These are phyloP conservation scores for Takifugu flavidus DNA, from an alignment of 2,113 vertebrate species.

Conservation along the genomic window DNA sequence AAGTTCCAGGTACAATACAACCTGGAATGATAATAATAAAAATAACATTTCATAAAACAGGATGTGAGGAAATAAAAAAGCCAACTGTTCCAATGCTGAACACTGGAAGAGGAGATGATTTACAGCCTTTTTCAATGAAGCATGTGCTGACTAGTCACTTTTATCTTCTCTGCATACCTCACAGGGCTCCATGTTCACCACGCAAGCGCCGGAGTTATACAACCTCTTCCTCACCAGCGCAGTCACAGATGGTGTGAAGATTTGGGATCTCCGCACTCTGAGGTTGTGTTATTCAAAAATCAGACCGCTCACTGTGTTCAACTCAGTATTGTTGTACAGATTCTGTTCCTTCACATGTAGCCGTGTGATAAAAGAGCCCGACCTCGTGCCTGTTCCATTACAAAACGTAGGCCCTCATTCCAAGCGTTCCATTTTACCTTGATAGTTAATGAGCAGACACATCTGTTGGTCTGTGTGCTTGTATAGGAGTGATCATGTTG, in stretches of 20 bases:
- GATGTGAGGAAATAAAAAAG: slow-evolving; percentile 1
- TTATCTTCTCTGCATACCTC: slow-evolving; percentile 31
- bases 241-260: slow-evolving; percentile 80
- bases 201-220: slow-evolving; percentile 76
- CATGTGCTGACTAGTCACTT: slow-evolving; percentile 28
- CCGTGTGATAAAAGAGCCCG: too few species aligned
- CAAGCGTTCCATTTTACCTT: too few species aligned
- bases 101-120: slow-evolving; percentile 25
- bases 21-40: slow-evolving; percentile 14
- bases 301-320: neutral
- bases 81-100: slow-evolving; percentile 3
- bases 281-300: slow-evolving; percentile 69
- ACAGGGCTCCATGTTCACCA: slow-evolving; percentile 82
- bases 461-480: too few species aligned
- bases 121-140: slow-evolving; percentile 24
- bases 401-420: too few species aligned
- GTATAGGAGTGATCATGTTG: too few species aligned
- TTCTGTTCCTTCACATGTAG: too few species aligned
- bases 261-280: slow-evolving; percentile 88
- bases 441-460: too few species aligned
- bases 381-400: too few species aligned
- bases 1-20: neutral
- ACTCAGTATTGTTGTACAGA: too few species aligned
- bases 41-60: slow-evolving; percentile 11
- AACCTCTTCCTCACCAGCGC: slow-evolving; percentile 86